These are phyloP conservation scores for Acanthiza pusilla DNA, from an alignment of 2,797 vertebrate genomes.

Conservation along the genomic window DNA sequence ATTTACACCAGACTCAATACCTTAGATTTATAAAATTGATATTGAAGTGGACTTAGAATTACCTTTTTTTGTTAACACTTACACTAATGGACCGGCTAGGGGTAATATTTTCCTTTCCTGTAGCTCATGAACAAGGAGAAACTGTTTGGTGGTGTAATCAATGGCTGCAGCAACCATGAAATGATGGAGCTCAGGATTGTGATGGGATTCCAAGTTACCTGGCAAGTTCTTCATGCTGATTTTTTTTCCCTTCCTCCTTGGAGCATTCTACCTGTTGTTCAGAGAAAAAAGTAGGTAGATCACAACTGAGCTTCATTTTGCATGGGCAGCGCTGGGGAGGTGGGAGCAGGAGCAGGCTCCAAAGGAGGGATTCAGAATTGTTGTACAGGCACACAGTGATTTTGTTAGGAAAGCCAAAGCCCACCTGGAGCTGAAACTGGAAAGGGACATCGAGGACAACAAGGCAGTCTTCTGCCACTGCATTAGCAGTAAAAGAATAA, in stretches of 20 bases:
- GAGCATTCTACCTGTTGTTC: background rate
- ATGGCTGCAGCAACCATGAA: background rate
- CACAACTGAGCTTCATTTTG: background rate
- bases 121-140: background rate
- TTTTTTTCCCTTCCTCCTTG: background rate
- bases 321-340: background rate
- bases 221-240: background rate
- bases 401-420: background rate
- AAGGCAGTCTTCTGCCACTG: background rate
- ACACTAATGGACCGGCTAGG: background rate
- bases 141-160: background rate
- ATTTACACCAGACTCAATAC: background rate
- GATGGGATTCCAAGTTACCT: background rate
- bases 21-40: background rate
- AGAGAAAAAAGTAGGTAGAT: background rate
- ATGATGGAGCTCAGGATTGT: background rate
- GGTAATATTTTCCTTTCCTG: background rate
- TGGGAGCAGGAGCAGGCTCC: background rate
- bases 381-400: background rate
- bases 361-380: background rate
- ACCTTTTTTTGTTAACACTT: background rate
- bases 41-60: background rate
- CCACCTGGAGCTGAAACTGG: background rate
- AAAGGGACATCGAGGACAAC: background rate
- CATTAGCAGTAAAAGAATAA: background rate